Percentiles rank a stretch among this genome's conserved stretches.
phyloP scores from a whole-genome alignment of 2,888 invertebrate genomes.

The Fissipunctia ypsillon region DNA sequence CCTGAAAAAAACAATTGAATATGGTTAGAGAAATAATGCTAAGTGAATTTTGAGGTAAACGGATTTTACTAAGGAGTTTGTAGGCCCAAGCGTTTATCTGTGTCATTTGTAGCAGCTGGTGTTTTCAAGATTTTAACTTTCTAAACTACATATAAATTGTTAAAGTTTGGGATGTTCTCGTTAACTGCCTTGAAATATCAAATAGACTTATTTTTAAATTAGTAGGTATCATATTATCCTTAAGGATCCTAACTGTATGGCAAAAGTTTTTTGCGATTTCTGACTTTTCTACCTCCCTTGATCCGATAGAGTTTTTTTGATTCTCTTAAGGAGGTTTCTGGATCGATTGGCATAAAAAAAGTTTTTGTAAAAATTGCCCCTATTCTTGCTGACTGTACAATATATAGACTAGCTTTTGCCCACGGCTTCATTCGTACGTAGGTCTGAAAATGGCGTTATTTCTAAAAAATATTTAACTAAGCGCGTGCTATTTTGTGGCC shows the following conservation, averaged over 20 bases:
- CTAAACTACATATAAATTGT: neutral
- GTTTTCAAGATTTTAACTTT: neutral
- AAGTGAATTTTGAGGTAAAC: slow-evolving; percentile 6
- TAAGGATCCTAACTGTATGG: neutral
- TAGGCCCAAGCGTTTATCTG: slow-evolving; percentile 10
- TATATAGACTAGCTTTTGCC: neutral
- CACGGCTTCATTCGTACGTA: neutral
- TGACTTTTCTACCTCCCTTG: neutral
- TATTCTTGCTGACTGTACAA: neutral
- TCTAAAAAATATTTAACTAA: neutral
- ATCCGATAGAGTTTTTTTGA: too few relatives aligned
- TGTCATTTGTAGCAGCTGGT: slow-evolving; percentile 4
- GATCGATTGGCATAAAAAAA: neutral
- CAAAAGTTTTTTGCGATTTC: neutral
- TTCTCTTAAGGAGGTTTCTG: neutral
- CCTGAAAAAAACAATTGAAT: slow-evolving; percentile 70
- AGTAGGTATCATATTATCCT: neutral
- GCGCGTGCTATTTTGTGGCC: neutral
- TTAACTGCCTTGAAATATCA: neutral
- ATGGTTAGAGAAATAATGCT: slow-evolving; percentile 15
- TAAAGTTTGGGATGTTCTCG: neutral
- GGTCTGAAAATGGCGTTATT: neutral
- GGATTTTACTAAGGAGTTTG: neutral
- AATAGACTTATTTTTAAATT: neutral
- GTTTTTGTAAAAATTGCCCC: neutral